A percentile compares a stretch with the other conserved stretches of the same genome.
These are phyloP conservation scores for Philotrypesis tridentata DNA, from an alignment of 1,140 invertebrate species.

Conservation along the genomic window DNA sequence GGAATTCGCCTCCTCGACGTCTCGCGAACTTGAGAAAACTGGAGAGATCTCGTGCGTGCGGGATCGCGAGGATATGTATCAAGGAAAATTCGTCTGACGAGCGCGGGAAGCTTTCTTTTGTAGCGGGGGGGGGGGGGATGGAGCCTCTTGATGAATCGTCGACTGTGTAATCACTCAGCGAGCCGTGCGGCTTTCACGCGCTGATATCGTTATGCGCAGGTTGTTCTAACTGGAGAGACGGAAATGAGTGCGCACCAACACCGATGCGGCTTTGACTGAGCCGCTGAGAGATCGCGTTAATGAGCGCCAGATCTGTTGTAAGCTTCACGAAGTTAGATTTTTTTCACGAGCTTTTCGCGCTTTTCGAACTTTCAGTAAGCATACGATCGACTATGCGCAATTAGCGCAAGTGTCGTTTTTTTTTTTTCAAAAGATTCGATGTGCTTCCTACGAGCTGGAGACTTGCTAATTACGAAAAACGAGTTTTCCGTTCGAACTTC, in stretches of 20 bases:
- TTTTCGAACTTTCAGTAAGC: not conserved
- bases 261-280: not conserved
- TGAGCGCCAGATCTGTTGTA: not conserved
- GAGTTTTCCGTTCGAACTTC: too few species aligned
- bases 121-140: not conserved
- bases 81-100: not conserved
- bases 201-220: not conserved
- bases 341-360: not conserved
- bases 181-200: not conserved
- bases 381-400: not conserved
- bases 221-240: not conserved
- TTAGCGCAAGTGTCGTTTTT: not conserved
- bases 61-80: not conserved
- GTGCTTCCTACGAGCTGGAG: not conserved
- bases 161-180: not conserved
- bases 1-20: not conserved
- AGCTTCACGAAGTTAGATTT: not conserved
- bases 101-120: not conserved
- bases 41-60: not conserved
- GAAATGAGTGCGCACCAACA: not conserved
- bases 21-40: not conserved
- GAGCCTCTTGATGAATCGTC: not conserved
- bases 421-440: not conserved
- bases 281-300: not conserved
- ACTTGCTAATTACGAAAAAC: not conserved